Conservation (phyloP, 2,113 vertebrate species). For the Mirza zaza region DNA sequence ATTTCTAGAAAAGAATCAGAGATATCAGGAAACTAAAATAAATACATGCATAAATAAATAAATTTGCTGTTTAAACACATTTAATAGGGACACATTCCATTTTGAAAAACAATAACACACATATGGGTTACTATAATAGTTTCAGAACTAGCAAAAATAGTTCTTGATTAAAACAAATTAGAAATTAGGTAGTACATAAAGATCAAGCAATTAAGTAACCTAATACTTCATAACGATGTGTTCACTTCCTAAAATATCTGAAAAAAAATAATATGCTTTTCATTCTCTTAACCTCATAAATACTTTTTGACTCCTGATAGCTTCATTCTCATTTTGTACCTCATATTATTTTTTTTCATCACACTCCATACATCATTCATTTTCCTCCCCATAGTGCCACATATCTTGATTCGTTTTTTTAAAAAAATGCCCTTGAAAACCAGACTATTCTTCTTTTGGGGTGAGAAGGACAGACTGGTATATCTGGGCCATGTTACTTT, state of each 20-base stretch:
- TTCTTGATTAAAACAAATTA: constrained; percentile 35
- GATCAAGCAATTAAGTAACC: constrained; percentile 21
- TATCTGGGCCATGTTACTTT: neutral
- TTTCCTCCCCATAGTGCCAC: neutral
- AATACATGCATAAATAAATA: neutral
- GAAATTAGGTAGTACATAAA: neutral
- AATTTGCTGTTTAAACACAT: constrained; percentile 23
- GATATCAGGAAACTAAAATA: neutral
- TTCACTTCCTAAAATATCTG: neutral
- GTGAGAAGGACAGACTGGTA: neutral
- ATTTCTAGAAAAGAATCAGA: constrained; percentile 19
- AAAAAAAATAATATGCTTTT: constrained; percentile 16
- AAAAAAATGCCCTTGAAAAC: constrained; percentile 19
- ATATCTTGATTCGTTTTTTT: neutral
- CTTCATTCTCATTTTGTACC: neutral
- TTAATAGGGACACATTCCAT: neutral
- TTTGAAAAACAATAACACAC: neutral
- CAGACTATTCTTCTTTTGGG: neutral
- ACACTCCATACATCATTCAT: neutral
- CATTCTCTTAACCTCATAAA: neutral
- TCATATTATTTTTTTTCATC: neutral
- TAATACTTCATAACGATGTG: neutral
- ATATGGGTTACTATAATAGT: neutral
- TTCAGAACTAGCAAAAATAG: constrained; percentile 25
- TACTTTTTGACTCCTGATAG: neutral